Percentiles rank a stretch among this genome's conserved stretches.
These are phyloP conservation scores for Noctua pronuba DNA, from an alignment of 2,888 invertebrate species.

Conservation along the genomic window DNA sequence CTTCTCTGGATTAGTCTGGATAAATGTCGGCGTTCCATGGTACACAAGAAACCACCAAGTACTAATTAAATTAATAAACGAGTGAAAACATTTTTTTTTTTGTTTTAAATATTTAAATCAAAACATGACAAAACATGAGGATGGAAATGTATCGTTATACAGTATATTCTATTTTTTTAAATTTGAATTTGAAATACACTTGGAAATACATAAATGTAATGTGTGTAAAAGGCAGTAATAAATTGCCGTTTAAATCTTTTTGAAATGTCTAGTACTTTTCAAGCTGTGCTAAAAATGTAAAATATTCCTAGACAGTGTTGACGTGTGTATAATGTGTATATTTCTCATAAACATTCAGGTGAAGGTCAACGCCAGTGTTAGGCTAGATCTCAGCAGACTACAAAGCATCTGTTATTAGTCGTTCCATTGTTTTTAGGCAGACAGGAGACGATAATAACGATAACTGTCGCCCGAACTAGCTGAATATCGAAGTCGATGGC, in stretches of 20 bases:
- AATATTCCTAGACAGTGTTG: not conserved
- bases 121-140: too few relatives aligned
- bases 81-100: not conserved
- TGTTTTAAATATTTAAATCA: too few relatives aligned
- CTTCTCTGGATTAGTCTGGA: too few relatives aligned
- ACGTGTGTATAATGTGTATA: not conserved
- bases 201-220: too few relatives aligned
- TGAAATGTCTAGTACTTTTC: not conserved
- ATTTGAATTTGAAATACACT: not conserved
- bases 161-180: not conserved
- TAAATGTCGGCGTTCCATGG: too few relatives aligned
- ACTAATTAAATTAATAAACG: not conserved
- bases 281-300: not conserved
- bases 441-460: not conserved
- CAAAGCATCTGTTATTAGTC: not conserved
- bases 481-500: not conserved
- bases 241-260: not conserved
- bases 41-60: not conserved
- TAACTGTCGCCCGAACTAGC: conserved; percentile 8
- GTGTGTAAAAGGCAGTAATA: not conserved
- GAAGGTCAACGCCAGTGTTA: not conserved
- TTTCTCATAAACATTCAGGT: not conserved
- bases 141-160: not conserved
- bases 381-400: not conserved
- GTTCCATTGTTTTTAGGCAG: not conserved